Conservation (phyloP, 2,797 vertebrate genomes). For the Salarias fasciatus region DNA sequence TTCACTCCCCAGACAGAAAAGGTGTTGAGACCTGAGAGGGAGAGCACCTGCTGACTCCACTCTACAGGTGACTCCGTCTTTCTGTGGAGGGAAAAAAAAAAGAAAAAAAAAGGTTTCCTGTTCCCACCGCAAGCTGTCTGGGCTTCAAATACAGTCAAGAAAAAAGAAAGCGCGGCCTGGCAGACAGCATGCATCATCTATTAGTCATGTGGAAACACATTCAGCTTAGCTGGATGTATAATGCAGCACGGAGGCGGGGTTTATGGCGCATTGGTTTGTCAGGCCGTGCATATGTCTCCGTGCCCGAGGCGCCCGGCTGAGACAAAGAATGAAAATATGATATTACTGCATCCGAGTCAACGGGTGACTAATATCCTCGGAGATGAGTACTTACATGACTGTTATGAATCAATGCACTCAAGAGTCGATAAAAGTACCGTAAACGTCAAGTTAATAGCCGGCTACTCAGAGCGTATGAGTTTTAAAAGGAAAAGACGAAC, state of each 20-base stretch:
- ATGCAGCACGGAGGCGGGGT: conserved; percentile 61
- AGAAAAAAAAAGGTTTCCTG: conserved; percentile 30
- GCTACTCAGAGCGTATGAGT: conserved; percentile 55
- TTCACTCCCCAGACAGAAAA: conserved; percentile 41
- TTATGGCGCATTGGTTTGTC: conserved; percentile 71
- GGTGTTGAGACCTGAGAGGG: conserved; percentile 59
- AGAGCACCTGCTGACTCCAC: conserved; percentile 70
- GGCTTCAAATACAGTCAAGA: conserved; percentile 31
- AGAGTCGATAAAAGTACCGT: conserved; percentile 77
- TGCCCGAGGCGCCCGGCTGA: conserved; percentile 61
- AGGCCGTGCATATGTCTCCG: conserved; percentile 57
- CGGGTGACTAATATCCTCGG: conserved; percentile 64
- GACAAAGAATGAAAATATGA: conserved; percentile 77
- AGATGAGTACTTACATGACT: conserved; percentile 72
- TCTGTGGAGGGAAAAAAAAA: conserved; percentile 33
- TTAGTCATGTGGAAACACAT: conserved; percentile 82
- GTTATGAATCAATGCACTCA: conserved; percentile 80
- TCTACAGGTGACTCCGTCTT: conserved; percentile 69
- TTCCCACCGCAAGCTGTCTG: conserved; percentile 66
- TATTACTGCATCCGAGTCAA: conserved; percentile 56
- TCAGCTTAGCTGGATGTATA: conserved; percentile 64
- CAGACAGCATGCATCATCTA: conserved; percentile 71
- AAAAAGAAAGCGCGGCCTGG: conserved; percentile 51
- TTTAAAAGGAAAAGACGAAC: conserved; percentile 80
- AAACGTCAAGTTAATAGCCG: conserved; percentile 75